Conservation (phyloP, 2,113 vertebrate species). For the Cyrtonyx montezumae region DNA sequence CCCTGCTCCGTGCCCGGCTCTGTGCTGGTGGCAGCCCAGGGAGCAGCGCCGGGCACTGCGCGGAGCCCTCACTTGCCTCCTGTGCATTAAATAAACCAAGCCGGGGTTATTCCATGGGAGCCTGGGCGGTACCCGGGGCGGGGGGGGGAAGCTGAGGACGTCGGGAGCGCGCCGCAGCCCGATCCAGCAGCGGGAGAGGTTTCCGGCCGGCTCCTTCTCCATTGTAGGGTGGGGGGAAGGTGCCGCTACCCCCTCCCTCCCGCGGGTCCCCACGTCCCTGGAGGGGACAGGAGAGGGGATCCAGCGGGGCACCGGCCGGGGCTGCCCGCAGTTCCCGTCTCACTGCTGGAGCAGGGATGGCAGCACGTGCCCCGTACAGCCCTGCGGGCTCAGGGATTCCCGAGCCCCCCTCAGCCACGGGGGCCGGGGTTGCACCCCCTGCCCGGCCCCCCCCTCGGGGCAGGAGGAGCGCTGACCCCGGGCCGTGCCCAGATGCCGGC, state of each 20-base stretch:
- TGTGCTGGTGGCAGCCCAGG: not conserved
- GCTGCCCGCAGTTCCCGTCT: not conserved
- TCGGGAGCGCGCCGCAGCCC: not conserved
- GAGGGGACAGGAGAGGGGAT: rapidly evolving
- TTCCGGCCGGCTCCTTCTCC: not conserved
- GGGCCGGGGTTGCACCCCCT: not conserved
- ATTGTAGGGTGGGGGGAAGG: not conserved
- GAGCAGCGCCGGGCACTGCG: not conserved
- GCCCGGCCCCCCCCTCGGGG: not conserved
- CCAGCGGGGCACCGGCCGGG: not conserved
- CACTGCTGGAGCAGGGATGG: not conserved
- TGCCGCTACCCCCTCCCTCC: not conserved
- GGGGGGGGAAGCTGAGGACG: not conserved
- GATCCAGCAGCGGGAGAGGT: not conserved
- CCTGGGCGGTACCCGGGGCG: not conserved
- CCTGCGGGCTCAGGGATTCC: not conserved
- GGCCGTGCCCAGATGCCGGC: constrained; percentile 1
- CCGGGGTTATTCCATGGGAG: not conserved
- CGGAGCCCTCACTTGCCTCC: not conserved
- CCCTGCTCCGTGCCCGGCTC: not conserved
- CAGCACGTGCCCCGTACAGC: too few relatives aligned
- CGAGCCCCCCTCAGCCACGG: not conserved
- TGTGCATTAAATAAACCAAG: not conserved
- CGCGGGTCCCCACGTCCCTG: not conserved
- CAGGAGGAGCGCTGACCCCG: not conserved